A percentile compares a stretch with the other conserved stretches of the same genome.
Evolutionary conservation across 2,888 invertebrate genomes (phyloP).

Genomic region (Ichneumoninae sp.): DNA sequence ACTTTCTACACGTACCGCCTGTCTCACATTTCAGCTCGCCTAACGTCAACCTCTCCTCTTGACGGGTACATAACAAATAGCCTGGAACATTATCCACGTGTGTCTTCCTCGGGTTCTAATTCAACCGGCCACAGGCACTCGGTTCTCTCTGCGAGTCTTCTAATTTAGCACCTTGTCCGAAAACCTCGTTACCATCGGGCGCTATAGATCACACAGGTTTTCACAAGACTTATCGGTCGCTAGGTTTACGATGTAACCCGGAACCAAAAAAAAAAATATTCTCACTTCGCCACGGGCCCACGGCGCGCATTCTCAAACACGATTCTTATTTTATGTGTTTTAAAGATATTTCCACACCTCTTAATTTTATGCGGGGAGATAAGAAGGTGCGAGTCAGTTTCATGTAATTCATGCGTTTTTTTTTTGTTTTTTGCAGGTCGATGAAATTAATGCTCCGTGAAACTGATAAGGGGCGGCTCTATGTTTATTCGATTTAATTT

Average conservation of each 20-base stretch:
- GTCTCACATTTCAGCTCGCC: neutral
- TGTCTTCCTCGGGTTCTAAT: constrained; percentile 43
- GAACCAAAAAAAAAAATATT: constrained; percentile 34
- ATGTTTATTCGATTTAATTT: constrained; percentile 18
- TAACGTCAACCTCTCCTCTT: constrained; percentile 3
- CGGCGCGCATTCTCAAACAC: neutral
- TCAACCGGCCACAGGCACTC: constrained; percentile 7
- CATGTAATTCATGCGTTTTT: neutral
- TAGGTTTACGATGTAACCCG: constrained; percentile 35
- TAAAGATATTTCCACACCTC: neutral
- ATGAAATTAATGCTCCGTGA: constrained; percentile 52
- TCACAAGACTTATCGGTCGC: constrained; percentile 45
- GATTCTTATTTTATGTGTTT: neutral
- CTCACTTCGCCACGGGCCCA: neutral
- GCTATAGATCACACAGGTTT: constrained; percentile 52
- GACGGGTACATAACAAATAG: constrained; percentile 57
- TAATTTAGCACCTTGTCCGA: constrained; percentile 64
- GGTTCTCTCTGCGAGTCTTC: constrained; percentile 23
- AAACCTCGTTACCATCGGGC: constrained; percentile 45
- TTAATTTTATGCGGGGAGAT: neutral
- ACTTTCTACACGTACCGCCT: neutral
- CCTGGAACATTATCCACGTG: constrained; percentile 32
- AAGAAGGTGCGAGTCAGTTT: constrained; percentile 5
- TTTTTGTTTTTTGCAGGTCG: constrained; percentile 11
- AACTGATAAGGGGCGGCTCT: constrained; percentile 36